Percentiles rank a stretch among this genome's conserved stretches.
These are phyloP conservation scores for Petrocephalus schoutedeni DNA, from an alignment of 2,797 vertebrate species.

Conservation along the genomic window DNA sequence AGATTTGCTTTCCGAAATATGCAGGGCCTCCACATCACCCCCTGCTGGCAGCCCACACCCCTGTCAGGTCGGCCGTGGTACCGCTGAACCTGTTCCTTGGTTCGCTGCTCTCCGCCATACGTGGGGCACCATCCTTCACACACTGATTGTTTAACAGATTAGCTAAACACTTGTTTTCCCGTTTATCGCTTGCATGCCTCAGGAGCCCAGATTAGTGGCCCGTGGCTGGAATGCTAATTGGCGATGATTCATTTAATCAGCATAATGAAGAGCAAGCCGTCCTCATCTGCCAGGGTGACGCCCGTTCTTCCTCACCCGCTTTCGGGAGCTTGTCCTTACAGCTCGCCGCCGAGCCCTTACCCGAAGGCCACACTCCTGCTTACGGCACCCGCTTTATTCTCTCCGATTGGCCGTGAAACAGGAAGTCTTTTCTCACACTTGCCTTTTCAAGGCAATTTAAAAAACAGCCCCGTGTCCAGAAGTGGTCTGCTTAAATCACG, in stretches of 20 bases:
- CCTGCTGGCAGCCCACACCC: neutral
- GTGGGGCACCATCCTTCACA: neutral
- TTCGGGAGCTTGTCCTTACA: neutral
- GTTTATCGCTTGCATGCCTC: slow-evolving; percentile 6
- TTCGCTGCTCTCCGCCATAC: neutral
- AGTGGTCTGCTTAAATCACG: neutral
- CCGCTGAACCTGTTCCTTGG: neutral
- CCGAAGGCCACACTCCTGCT: neutral
- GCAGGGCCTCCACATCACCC: neutral
- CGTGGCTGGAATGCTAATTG: slow-evolving; percentile 12
- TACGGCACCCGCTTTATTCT: neutral
- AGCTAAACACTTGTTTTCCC: slow-evolving; percentile 10
- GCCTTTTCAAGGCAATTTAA: neutral
- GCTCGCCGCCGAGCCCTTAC: neutral
- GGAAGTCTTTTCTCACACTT: neutral
- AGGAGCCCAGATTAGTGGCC: slow-evolving; percentile 21
- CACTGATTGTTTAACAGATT: neutral
- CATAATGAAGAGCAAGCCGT: slow-evolving; percentile 30
- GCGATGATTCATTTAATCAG: slow-evolving; percentile 30
- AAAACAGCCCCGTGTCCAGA: neutral
- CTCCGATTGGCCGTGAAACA: neutral
- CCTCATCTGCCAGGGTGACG: slow-evolving; percentile 24
- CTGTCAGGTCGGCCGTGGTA: neutral
- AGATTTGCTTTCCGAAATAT: too few relatives aligned
- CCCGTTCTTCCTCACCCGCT: neutral